Percentiles rank a stretch among this genome's conserved stretches.
Evolutionary conservation across 2,113 vertebrate species (phyloP).

Genomic region (Rhabdornis inornatus): DNA sequence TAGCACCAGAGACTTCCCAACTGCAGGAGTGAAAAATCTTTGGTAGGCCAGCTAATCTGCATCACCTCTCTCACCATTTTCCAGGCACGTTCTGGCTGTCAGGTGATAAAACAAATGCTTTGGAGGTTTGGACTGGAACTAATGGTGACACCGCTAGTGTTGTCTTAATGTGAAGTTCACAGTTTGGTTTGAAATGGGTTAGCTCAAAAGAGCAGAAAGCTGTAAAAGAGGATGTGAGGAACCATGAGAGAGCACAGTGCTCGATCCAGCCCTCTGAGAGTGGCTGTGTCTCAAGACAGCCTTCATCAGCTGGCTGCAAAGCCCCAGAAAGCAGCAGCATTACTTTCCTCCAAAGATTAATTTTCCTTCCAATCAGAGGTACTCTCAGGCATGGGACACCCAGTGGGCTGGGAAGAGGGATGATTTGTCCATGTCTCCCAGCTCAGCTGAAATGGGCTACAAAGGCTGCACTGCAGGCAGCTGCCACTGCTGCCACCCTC

Average conservation of each 20-base stretch:
- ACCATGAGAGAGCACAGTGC: not conserved
- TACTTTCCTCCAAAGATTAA: not conserved
- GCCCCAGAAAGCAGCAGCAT: not conserved
- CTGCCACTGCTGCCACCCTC: not conserved
- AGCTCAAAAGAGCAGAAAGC: not conserved
- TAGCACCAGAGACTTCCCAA: not conserved
- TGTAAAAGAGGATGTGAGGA: not conserved
- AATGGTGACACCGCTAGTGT: not conserved
- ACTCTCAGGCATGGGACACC: not conserved
- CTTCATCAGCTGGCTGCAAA: not conserved
- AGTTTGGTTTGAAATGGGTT: not conserved
- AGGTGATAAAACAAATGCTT: constrained; percentile 2
- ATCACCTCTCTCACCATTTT: constrained; percentile 16
- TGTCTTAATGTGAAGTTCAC: not conserved
- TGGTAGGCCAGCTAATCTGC: constrained; percentile 26
- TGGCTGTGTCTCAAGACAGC: not conserved
- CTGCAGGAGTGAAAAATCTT: not conserved
- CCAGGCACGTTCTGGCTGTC: not conserved
- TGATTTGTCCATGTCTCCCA: not conserved
- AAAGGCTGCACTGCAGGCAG: not conserved
- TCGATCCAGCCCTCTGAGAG: not conserved
- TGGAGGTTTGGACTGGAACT: not conserved
- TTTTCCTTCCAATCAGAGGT: not conserved
- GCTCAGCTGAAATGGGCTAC: not conserved
- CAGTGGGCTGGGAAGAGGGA: not conserved